Evolutionary conservation across 2,113 vertebrate species (phyloP).

Genomic region (Elaphurus davidianus): DNA sequence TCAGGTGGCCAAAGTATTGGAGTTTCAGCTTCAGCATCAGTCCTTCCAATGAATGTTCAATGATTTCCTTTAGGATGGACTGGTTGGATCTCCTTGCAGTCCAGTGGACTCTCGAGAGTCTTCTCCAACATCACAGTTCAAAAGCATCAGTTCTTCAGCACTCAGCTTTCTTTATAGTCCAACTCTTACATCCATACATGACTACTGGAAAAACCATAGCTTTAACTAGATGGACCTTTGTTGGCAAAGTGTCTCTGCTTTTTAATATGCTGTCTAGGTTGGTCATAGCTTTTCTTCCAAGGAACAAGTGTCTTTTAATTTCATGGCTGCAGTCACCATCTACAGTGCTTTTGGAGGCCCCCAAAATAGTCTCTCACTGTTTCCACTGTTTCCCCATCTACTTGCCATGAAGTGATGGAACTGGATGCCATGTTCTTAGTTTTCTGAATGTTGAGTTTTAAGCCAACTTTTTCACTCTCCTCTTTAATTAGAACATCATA

Average conservation of each 20-base stretch:
- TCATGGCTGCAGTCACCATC: background rate
- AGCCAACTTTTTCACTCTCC: background rate
- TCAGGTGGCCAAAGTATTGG: background rate
- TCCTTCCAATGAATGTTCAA: background rate
- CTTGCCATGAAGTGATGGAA: background rate
- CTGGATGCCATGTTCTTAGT: background rate
- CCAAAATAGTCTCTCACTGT: background rate
- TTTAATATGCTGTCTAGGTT: background rate
- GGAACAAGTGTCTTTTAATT: background rate
- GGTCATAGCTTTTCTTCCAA: background rate
- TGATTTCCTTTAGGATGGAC: background rate
- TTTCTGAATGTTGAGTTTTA: background rate
- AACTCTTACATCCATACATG: background rate
- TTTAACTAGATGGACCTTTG: background rate
- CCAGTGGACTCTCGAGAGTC: background rate
- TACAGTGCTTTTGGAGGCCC: background rate
- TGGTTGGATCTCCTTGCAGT: background rate
- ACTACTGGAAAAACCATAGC: background rate
- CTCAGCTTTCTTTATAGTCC: background rate
- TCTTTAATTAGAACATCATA: background rate
- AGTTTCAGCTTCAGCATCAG: background rate
- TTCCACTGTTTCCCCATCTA: background rate
- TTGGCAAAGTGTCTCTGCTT: background rate
- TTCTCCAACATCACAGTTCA: background rate
- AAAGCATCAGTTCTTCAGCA: background rate